phyloP scores from a whole-genome alignment of 2,113 vertebrate species.

The Sinocyclocheilus grahami region DNA sequence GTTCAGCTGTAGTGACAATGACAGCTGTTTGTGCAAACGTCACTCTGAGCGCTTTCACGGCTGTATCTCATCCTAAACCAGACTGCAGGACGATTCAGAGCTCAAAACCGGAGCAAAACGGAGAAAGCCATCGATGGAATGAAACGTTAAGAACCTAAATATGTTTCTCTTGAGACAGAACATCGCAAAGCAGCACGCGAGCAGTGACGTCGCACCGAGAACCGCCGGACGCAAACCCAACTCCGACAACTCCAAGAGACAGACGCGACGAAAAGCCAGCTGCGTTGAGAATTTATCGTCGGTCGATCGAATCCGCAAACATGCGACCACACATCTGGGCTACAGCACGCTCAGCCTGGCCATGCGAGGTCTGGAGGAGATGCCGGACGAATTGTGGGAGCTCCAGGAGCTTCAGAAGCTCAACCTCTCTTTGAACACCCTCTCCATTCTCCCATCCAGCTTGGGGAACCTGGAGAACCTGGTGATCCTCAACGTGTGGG shows the following conservation, averaged over 20 bases:
- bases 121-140: not conserved
- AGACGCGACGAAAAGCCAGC: constrained; percentile 58
- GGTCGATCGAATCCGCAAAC: constrained; percentile 70
- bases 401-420: constrained; percentile 89
- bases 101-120: not conserved
- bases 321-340: constrained; percentile 71
- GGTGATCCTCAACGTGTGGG: constrained; percentile 87
- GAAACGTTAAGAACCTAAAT: not conserved
- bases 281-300: constrained; percentile 75
- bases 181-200: constrained; percentile 26
- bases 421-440: constrained; percentile 88
- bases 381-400: constrained; percentile 87
- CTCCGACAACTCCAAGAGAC: constrained; percentile 68
- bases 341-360: constrained; percentile 85
- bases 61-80: not conserved
- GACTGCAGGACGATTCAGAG: not conserved
- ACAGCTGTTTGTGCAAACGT: constrained; percentile 40
- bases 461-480: constrained; percentile 84
- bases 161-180: constrained; percentile 54
- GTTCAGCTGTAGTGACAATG: constrained; percentile 52
- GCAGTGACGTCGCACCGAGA: not conserved
- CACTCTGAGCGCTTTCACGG: not conserved
- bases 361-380: constrained; percentile 82
- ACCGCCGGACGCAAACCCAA: constrained; percentile 74
- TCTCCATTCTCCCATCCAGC: constrained; percentile 77